phyloP scores from a whole-genome alignment of 2,797 vertebrate species.

The Champsocephalus gunnari region DNA sequence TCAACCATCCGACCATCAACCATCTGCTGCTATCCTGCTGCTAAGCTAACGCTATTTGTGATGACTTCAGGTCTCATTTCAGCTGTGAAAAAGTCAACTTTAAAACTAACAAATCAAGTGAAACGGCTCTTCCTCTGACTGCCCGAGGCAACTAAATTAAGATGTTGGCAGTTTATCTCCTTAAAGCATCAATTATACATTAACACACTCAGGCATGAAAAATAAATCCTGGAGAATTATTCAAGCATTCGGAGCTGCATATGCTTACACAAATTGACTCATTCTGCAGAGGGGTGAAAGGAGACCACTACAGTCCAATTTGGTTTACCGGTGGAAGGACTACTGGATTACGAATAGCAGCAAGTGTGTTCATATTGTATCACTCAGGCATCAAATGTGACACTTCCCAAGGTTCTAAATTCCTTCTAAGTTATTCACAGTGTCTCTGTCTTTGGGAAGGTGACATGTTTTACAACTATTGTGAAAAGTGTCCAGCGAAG shows the following conservation, averaged over 20 bases:
- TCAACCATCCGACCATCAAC: slow-evolving; percentile 53
- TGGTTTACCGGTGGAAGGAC: slow-evolving; percentile 28
- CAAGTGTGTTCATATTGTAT: slow-evolving; percentile 29
- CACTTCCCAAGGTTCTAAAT: slow-evolving; percentile 41
- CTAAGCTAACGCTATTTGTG: slow-evolving; percentile 42
- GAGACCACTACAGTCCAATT: slow-evolving; percentile 33
- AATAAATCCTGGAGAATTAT: slow-evolving; percentile 54
- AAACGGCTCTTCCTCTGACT: slow-evolving; percentile 53
- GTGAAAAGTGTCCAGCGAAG: slow-evolving; percentile 19
- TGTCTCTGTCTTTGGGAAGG: slow-evolving; percentile 10
- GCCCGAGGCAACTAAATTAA: slow-evolving; percentile 66
- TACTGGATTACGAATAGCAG: slow-evolving; percentile 43
- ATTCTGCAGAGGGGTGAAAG: slow-evolving; percentile 41
- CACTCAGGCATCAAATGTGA: slow-evolving; percentile 35
- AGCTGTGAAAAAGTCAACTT: slow-evolving; percentile 57
- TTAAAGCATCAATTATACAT: slow-evolving; percentile 73
- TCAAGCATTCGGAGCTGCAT: slow-evolving; percentile 47
- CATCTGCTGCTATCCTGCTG: slow-evolving; percentile 58
- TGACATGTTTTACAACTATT: slow-evolving; percentile 21
- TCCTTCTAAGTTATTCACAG: slow-evolving; percentile 31
- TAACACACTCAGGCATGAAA: slow-evolving; percentile 57
- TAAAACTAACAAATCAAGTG: slow-evolving; percentile 74
- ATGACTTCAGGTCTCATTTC: slow-evolving; percentile 55
- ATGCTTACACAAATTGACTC: slow-evolving; percentile 49
- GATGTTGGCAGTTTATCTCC: slow-evolving; percentile 73